phyloP scores from a whole-genome alignment of 1,140 invertebrate species.

The Drosophila littoralis region DNA sequence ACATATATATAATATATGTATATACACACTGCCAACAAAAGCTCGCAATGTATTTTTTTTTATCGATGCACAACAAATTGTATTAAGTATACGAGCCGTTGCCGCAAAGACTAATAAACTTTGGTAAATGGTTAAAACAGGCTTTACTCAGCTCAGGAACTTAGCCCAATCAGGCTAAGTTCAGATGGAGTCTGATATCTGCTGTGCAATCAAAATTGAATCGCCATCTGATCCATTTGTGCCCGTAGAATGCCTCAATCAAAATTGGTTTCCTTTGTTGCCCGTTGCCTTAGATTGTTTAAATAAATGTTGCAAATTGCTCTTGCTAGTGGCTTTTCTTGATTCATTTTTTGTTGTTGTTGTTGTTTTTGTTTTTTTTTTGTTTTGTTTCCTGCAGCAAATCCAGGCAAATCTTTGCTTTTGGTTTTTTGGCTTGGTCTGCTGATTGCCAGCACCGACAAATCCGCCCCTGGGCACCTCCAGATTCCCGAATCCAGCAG shows the following conservation, averaged over 20 bases:
- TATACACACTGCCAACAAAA: neutral
- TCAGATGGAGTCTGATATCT: neutral
- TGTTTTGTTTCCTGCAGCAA: slow-evolving; percentile 32
- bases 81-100: slow-evolving; percentile 41
- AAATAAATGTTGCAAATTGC: slow-evolving; percentile 54
- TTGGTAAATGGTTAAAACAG: slow-evolving; percentile 10
- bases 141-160: neutral
- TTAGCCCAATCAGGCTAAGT: slow-evolving; percentile 18
- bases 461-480: slow-evolving; percentile 28
- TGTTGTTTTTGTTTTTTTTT: slow-evolving; percentile 3
- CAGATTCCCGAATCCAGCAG: slow-evolving; percentile 4
- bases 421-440: slow-evolving; percentile 24
- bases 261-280: slow-evolving; percentile 36
- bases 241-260: slow-evolving; percentile 42
- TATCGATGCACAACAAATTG: neutral
- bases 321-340: slow-evolving; percentile 13
- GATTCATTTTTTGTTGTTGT: neutral
- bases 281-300: slow-evolving; percentile 41
- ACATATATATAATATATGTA: neutral
- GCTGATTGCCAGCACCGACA: slow-evolving; percentile 57
- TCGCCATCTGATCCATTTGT: slow-evolving; percentile 45
- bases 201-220: slow-evolving; percentile 32
- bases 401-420: slow-evolving; percentile 56
- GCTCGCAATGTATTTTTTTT: too few species aligned
- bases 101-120: slow-evolving; percentile 2